Conservation (phyloP, 1,140 invertebrate genomes). For the Oryctes rhinoceros region DNA sequence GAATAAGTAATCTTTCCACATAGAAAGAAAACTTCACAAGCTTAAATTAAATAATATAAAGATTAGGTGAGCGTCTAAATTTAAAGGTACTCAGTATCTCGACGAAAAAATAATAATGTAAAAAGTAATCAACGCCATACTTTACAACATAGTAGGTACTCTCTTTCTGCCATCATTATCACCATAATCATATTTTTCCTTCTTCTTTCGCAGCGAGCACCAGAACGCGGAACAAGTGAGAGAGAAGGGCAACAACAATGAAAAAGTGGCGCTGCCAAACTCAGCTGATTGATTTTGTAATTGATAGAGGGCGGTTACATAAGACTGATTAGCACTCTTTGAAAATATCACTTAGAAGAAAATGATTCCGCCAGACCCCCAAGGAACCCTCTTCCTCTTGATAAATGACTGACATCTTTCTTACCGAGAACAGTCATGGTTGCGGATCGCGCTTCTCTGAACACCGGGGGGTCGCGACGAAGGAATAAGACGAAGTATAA, state of each 20-base stretch:
- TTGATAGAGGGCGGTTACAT: conserved; percentile 57
- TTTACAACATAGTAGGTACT: conserved; percentile 1
- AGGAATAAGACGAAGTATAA: conserved; percentile 23
- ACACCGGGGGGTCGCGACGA: neutral
- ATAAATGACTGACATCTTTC: conserved; percentile 58
- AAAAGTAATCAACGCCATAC: conserved; percentile 40
- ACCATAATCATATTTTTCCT: neutral
- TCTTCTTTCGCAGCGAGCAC: neutral
- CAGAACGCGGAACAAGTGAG: neutral
- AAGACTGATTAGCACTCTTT: conserved; percentile 55
- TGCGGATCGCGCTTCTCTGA: conserved; percentile 26
- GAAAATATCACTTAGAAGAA: conserved; percentile 56
- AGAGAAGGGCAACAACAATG: conserved; percentile 43
- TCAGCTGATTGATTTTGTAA: conserved; percentile 55
- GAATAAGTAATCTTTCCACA: too few relatives aligned
- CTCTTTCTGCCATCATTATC: conserved; percentile 1
- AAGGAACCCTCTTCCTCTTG: conserved; percentile 46
- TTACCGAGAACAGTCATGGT: conserved; percentile 46
- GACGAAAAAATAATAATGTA: conserved; percentile 42
- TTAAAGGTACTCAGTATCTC: neutral
- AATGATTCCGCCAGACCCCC: conserved; percentile 48
- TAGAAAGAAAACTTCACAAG: too few relatives aligned
- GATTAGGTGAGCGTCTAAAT: too few relatives aligned
- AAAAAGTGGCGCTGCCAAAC: conserved; percentile 48
- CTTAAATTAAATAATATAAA: too few relatives aligned